Evolutionary conservation across 2,888 invertebrate species (phyloP).

Genomic region (Alentia gelatinosa): DNA sequence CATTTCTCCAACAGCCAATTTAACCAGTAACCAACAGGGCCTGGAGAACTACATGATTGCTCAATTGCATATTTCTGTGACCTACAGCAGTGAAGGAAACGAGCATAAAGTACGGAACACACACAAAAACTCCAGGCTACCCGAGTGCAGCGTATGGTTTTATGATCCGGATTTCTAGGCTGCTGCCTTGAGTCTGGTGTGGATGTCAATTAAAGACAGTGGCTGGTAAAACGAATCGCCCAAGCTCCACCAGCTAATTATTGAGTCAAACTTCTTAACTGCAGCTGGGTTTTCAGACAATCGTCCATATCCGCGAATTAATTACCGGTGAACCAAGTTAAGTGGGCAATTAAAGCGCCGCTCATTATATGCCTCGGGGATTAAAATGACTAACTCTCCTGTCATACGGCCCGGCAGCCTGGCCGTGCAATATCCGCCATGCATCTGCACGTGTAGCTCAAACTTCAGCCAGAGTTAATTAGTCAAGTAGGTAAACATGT

Average conservation of each 20-base stretch:
- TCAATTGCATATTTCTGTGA: too few species aligned
- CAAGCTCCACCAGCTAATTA: not conserved
- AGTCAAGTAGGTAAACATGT: too few species aligned
- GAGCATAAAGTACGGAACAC: not conserved
- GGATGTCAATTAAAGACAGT: not conserved
- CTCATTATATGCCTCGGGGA: conserved; percentile 20
- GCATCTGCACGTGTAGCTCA: too few species aligned
- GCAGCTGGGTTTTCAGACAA: not conserved
- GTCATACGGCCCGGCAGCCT: not conserved
- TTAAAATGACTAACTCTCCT: conserved; percentile 8
- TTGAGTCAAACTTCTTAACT: not conserved
- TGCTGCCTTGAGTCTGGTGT: too few species aligned
- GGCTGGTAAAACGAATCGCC: not conserved
- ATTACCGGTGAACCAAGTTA: not conserved
- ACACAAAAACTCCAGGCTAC: not conserved
- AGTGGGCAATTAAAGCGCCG: not conserved
- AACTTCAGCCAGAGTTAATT: too few species aligned
- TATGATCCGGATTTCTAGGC: not conserved
- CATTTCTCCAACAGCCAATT: too few species aligned
- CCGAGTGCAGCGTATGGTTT: not conserved
- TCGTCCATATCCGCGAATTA: not conserved
- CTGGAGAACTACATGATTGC: too few species aligned
- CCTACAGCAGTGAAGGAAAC: too few species aligned
- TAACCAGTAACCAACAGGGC: too few species aligned
- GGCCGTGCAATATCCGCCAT: not conserved